phyloP scores from a whole-genome alignment of 1,140 invertebrate genomes.

The Hyles euphorbiae region DNA sequence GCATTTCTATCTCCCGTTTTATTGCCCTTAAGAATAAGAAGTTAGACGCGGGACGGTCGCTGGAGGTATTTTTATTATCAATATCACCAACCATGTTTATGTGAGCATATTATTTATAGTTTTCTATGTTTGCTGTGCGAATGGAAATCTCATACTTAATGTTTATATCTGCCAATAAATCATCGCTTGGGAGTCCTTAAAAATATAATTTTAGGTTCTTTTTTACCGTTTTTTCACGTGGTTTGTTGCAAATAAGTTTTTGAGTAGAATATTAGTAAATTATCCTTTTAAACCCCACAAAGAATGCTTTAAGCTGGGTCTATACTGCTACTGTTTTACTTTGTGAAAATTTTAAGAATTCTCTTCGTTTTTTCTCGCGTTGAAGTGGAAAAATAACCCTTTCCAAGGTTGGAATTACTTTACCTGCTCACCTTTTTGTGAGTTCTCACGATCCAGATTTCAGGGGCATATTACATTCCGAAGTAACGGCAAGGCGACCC shows the following conservation, averaged over 20 bases:
- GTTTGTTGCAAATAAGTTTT: no score
- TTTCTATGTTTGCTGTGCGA: slow-evolving; percentile 15
- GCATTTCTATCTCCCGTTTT: no score
- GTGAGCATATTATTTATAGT: slow-evolving; percentile 31
- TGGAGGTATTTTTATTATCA: slow-evolving; percentile 35
- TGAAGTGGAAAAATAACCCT: slow-evolving; percentile 4
- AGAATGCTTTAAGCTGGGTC: background rate
- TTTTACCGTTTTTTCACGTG: no score
- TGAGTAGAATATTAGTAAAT: no score
- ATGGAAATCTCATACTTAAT: slow-evolving; percentile 14
- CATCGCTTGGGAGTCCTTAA: background rate
- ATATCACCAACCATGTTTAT: slow-evolving; percentile 30
- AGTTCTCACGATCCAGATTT: slow-evolving; percentile 14
- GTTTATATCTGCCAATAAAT: slow-evolving; percentile 17
- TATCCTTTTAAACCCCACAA: background rate
- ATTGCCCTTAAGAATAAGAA: no score
- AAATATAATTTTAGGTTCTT: no score
- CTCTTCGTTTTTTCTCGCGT: no score
- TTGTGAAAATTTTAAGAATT: slow-evolving; percentile 1
- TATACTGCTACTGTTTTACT: background rate
- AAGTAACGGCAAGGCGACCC: slow-evolving; percentile 11
- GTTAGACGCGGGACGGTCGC: no score
- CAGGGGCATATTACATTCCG: slow-evolving; percentile 18
- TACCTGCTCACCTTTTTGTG: slow-evolving; percentile 1
- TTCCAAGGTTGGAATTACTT: slow-evolving; percentile 1